Evolutionary conservation across 2,113 vertebrate species (phyloP).

Genomic region (Urocynchramus pylzowi): DNA sequence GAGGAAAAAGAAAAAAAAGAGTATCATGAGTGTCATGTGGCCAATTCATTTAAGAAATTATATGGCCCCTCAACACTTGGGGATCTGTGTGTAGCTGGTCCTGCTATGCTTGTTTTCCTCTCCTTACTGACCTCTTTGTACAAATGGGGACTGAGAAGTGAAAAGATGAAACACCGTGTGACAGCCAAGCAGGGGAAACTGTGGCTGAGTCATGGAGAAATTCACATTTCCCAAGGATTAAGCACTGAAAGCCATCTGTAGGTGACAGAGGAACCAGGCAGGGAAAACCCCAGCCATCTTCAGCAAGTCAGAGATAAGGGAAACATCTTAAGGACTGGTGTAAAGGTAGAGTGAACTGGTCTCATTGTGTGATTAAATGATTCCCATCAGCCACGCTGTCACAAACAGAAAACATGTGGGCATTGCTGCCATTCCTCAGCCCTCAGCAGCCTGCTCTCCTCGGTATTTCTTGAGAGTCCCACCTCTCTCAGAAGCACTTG

Average conservation of each 20-base stretch:
- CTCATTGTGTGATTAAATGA: background rate
- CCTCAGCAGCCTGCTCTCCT: background rate
- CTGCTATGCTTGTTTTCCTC: background rate
- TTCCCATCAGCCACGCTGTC: background rate
- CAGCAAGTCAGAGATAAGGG: background rate
- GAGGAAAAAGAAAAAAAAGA: background rate
- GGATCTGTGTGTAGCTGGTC: background rate
- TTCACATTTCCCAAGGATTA: background rate
- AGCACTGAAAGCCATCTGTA: background rate
- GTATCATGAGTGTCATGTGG: conserved; percentile 2
- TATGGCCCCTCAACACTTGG: background rate
- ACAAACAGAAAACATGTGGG: conserved; percentile 1
- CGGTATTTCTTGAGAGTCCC: accelerated
- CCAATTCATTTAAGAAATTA: conserved; percentile 18
- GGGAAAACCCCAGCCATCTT: background rate
- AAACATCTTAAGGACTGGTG: background rate
- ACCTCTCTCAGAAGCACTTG: background rate
- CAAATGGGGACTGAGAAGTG: background rate
- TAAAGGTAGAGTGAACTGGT: background rate
- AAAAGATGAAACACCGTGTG: background rate
- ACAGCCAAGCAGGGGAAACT: background rate
- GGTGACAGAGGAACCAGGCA: background rate
- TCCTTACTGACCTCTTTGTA: background rate
- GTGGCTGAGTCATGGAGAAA: background rate
- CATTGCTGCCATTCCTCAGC: conserved; percentile 46